Base-by-base conservation (phyloP, 2,113 vertebrate genomes). In the Brachionichthys hirsutus region DNA sequence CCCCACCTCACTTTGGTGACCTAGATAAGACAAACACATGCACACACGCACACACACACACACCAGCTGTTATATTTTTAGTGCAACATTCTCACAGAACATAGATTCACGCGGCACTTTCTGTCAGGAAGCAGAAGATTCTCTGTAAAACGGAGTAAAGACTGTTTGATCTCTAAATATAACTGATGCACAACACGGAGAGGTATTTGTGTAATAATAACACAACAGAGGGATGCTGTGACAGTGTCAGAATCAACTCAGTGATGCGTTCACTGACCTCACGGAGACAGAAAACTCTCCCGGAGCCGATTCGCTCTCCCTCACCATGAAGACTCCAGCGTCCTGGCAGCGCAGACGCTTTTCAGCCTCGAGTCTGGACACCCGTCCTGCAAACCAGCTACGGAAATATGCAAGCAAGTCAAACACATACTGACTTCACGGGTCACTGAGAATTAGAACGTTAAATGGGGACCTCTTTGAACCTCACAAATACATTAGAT, bases 281-380 rank as follows among this genome's bases (percentile, higher is more conserved):
- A 98, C 95, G 0, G 95, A 98, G 58, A 99, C 80, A 0, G 95
- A 99, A 89, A 98, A 98, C 56, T 95, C 94, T 2, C 96, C 96
- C 0, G 95, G 96, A 12, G 93, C 82, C 12, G 95, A 98, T 88
- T 98, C 96, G 0, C 95, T 97, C 69, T 97, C 94, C 0, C 96
- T 88, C 86, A 99, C 90, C 57, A 99, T 88, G 85, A 98, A 99
- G 24, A 92, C 93, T 50, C 97, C 96, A 2, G 89, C 83, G 19
- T 91, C 90, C 61, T 89, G 80, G 54, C 89, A 85, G 42, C 91
- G 88, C 42, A 99, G 92, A 12, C 75, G 87, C 65, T 93, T 85
- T 81, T 98, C 97, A 0, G 96, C 95, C 47, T 90, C 87, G 0
- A 91, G 90, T 51, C 95, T 85, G 54, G 96, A 96, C 71, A 97